Conservation (phyloP, 2,888 invertebrate species). For the Rutpela maculata region DNA sequence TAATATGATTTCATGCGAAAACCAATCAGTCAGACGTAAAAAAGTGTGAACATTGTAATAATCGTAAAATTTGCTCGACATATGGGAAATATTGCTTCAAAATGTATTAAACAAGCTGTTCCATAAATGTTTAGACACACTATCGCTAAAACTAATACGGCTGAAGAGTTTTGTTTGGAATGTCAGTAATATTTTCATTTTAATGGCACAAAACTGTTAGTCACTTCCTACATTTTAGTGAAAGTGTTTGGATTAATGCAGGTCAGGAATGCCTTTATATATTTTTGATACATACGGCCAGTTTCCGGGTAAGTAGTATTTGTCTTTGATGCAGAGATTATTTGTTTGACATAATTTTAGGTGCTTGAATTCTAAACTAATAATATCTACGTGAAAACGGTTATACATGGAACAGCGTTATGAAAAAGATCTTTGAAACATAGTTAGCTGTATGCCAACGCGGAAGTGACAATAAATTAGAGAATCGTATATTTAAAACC, state of each 20-base stretch:
- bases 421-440: no score
- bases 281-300: background rate
- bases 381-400: no score
- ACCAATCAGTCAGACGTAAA: slow-evolving; percentile 31
- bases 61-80: slow-evolving; percentile 28
- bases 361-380: background rate
- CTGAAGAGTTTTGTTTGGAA: slow-evolving; percentile 11
- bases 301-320: background rate
- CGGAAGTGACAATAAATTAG: no score
- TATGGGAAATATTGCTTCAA: slow-evolving; percentile 18
- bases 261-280: background rate
- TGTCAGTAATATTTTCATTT: background rate
- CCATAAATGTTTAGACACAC: background rate
- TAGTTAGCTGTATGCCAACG: no score
- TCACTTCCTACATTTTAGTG: background rate
- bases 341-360: background rate
- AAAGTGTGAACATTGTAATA: slow-evolving; percentile 41
- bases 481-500: no score
- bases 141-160: slow-evolving; percentile 23
- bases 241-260: background rate
- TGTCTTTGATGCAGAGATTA: background rate
- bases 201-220: background rate
- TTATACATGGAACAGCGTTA: no score
- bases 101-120: slow-evolving; percentile 15
- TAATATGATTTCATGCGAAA: background rate